These are phyloP conservation scores for Xestia ashworthii DNA, from an alignment of 2,888 invertebrate genomes.

Conservation along the genomic window DNA sequence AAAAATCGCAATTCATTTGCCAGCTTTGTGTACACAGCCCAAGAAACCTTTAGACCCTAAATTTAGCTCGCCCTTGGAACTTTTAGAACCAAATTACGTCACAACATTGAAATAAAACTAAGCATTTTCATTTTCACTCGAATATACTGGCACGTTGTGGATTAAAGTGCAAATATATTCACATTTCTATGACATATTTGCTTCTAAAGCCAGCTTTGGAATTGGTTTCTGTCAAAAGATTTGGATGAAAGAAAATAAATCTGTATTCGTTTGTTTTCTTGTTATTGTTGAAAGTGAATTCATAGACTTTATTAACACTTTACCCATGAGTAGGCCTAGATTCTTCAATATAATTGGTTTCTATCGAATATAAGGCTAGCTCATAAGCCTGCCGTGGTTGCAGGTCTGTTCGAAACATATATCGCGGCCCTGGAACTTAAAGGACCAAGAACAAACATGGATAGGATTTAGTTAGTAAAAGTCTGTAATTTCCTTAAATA, in stretches of 20 bases:
- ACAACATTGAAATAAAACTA: slow-evolving; percentile 55
- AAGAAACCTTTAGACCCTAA: slow-evolving; percentile 27
- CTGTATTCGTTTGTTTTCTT: slow-evolving; percentile 1
- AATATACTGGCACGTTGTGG: slow-evolving; percentile 5
- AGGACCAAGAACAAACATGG: no score
- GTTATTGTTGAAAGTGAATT: neutral
- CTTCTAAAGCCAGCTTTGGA: slow-evolving; percentile 12
- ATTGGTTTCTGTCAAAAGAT: slow-evolving; percentile 20
- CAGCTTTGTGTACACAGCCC: slow-evolving; percentile 35
- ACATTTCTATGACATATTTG: slow-evolving; percentile 38
- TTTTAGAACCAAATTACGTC: slow-evolving; percentile 44
- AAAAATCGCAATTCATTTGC: slow-evolving; percentile 31
- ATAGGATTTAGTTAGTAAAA: no score
- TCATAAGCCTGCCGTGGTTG: no score
- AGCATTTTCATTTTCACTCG: slow-evolving; percentile 51
- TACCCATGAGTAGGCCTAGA: neutral
- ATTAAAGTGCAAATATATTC: slow-evolving; percentile 42
- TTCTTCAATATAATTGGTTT: neutral
- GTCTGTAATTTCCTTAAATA: neutral
- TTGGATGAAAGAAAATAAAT: neutral
- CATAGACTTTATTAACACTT: neutral
- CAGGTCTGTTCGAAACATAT: no score
- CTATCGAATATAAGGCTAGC: neutral
- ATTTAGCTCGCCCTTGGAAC: slow-evolving; percentile 25
- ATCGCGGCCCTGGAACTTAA: no score